Base-by-base conservation (phyloP, 2,113 vertebrate species). In the Anarrhichthys ocellatus region DNA sequence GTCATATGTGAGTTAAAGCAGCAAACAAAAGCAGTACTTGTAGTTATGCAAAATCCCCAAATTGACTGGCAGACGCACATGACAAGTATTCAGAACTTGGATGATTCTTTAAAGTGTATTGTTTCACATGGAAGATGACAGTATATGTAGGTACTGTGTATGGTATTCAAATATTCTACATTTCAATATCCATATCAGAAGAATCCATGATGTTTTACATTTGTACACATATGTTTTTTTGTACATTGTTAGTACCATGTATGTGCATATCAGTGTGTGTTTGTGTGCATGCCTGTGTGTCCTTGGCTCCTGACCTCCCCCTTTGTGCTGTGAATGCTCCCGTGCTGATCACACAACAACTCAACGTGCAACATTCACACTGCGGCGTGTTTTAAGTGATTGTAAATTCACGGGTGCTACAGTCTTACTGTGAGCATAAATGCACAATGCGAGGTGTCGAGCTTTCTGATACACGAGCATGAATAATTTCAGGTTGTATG, bases 401-500 rank as follows among this genome's bases (percentile, higher is more conserved):
- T 83, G 38, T 77, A 74, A 81, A 88, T 79, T 84, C 79, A 78
- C 11, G 59, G 58, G 2, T 83, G 64, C 75, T 73, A 69, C 32
- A 20, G 32, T 84, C 63, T 73, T 38, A 83, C 72, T 58, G 24
- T 44, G 61, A 78, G 79, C 81, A 62, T 61, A 77, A 79, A 68
- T 3, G 36, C 66, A 65, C 77, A 79, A 77, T 67, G 71, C 36
- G 22, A 4, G 24, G n/a, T 71, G 72, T 65, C 1, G 15, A 54
- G 78, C 79, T 64, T 75, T 87, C 64, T 58, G 78, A 84, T 75
- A n/a, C 81, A 42, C 1, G 5, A 59, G 78, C 67, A 52, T 87
- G 86, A 81, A 90, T 87, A 86, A 87, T 88, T 78, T 63, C 52
- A 70, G 66, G 72, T 65, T 85, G 40, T 81, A 73, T 70, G 36